phyloP scores from a whole-genome alignment of 2,797 vertebrate genomes.

The Knipowitschia caucasica region DNA sequence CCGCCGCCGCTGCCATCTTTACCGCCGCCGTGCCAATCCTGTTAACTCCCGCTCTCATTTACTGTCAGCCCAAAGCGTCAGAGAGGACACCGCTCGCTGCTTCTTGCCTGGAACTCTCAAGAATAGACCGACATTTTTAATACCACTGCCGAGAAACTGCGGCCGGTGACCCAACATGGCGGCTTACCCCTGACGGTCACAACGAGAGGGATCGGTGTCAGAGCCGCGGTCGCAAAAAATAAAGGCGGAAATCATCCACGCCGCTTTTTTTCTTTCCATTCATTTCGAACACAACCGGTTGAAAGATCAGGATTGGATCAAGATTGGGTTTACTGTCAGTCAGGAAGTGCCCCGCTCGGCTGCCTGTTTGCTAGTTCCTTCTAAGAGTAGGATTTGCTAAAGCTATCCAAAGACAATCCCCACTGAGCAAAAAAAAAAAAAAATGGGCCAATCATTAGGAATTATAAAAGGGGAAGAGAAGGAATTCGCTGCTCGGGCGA shows the following conservation, averaged over 20 bases:
- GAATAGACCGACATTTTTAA: slow-evolving; percentile 43
- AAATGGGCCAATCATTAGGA: slow-evolving; percentile 65
- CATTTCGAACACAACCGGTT: slow-evolving; percentile 41
- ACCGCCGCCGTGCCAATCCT: too few species aligned
- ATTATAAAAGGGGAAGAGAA: slow-evolving; percentile 48
- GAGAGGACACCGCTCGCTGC: slow-evolving; percentile 12
- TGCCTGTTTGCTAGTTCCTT: slow-evolving; percentile 34
- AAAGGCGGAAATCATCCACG: slow-evolving; percentile 54
- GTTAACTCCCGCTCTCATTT: slow-evolving; percentile 13
- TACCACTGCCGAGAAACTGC: slow-evolving; percentile 43
- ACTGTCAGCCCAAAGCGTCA: slow-evolving; percentile 12
- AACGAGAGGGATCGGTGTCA: slow-evolving; percentile 64
- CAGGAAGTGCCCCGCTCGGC: slow-evolving; percentile 33
- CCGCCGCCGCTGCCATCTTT: too few species aligned
- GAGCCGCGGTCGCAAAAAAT: slow-evolving; percentile 46
- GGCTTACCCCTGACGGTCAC: slow-evolving; percentile 57
- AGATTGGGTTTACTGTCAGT: slow-evolving; percentile 63
- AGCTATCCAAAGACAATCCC: slow-evolving; percentile 40
- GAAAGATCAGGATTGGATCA: slow-evolving; percentile 58
- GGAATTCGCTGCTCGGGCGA: slow-evolving; percentile 51
- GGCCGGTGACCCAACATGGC: slow-evolving; percentile 56
- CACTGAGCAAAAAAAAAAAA: slow-evolving; percentile 52
- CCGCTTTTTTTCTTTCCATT: slow-evolving; percentile 47
- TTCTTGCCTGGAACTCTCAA: slow-evolving; percentile 10
- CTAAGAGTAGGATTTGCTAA: slow-evolving; percentile 22